These are phyloP conservation scores for Lasaia peninsularis DNA, from an alignment of 1,140 invertebrate genomes.

Conservation along the genomic window DNA sequence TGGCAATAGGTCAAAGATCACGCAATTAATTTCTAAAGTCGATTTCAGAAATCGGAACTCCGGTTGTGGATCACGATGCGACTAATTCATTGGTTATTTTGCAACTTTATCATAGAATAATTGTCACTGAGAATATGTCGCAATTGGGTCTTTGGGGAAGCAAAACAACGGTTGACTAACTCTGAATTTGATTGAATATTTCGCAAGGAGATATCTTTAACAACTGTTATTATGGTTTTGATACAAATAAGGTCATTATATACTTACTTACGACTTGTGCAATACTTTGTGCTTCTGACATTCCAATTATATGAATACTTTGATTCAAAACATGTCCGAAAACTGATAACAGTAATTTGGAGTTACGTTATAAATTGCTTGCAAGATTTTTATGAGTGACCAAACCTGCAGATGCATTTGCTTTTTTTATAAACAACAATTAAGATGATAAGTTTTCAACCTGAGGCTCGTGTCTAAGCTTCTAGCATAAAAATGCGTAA, in stretches of 20 bases:
- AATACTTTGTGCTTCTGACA: slow-evolving; percentile 10
- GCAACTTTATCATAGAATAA: slow-evolving; percentile 63
- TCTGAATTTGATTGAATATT: slow-evolving; percentile 41
- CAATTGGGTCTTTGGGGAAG: slow-evolving; percentile 56
- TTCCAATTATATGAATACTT: slow-evolving; percentile 5
- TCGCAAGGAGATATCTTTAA: slow-evolving; percentile 47
- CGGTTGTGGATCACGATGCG: slow-evolving; percentile 59
- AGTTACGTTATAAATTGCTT: background rate
- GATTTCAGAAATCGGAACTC: slow-evolving; percentile 54
- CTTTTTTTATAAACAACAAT: no score
- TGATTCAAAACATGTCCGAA: background rate
- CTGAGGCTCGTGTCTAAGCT: no score
- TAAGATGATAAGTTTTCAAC: no score
- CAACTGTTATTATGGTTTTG: slow-evolving; percentile 52
- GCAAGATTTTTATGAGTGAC: no score
- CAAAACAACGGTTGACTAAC: slow-evolving; percentile 42
- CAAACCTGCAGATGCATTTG: no score
- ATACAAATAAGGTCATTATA: slow-evolving; percentile 35
- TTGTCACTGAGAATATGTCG: slow-evolving; percentile 46
- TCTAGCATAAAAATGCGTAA: no score
- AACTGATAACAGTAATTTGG: slow-evolving; percentile 7
- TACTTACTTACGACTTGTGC: slow-evolving; percentile 31
- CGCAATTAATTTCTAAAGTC: slow-evolving; percentile 63
- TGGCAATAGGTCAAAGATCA: slow-evolving; percentile 68
- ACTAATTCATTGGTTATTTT: slow-evolving; percentile 55